These are phyloP conservation scores for Eupithecia abbreviata DNA, from an alignment of 2,888 invertebrate species.

Conservation along the genomic window DNA sequence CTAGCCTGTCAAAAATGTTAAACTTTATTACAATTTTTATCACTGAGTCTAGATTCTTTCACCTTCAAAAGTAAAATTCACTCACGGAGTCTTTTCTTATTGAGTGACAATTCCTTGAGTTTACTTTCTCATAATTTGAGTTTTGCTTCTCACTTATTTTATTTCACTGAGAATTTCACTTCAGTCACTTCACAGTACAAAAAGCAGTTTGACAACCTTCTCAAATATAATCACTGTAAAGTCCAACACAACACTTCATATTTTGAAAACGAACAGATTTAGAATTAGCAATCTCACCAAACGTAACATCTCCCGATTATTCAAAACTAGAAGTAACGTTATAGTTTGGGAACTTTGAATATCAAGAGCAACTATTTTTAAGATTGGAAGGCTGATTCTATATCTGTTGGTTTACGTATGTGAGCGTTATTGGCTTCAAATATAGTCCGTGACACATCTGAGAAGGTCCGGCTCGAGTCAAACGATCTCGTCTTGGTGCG, in stretches of 20 bases:
- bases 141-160: conserved; percentile 10
- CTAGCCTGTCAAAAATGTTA: conserved; percentile 7
- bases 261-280: conserved; percentile 2
- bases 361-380: neutral
- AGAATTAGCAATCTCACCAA: conserved; percentile 16
- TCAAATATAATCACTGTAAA: conserved; percentile 29
- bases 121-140: neutral
- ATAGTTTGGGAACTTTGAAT: too few species aligned
- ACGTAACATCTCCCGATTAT: neutral
- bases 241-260: conserved; percentile 23
- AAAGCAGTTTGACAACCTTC: conserved; percentile 32
- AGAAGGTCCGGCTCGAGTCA: conserved; percentile 83
- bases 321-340: neutral
- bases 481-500: conserved; percentile 80
- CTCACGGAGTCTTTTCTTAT: neutral
- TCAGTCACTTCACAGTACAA: conserved; percentile 17
- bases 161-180: conserved; percentile 32
- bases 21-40: conserved; percentile 3
- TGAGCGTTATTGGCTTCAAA: conserved; percentile 42
- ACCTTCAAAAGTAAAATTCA: neutral
- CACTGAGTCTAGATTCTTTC: neutral
- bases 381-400: neutral
- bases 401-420: neutral
- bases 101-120: neutral
- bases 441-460: conserved; percentile 76